Evolutionary conservation across 2,797 vertebrate species (phyloP), one percentile per base, ranked within the genome.

Genomic region (Notolepis coatsorum): DNA sequence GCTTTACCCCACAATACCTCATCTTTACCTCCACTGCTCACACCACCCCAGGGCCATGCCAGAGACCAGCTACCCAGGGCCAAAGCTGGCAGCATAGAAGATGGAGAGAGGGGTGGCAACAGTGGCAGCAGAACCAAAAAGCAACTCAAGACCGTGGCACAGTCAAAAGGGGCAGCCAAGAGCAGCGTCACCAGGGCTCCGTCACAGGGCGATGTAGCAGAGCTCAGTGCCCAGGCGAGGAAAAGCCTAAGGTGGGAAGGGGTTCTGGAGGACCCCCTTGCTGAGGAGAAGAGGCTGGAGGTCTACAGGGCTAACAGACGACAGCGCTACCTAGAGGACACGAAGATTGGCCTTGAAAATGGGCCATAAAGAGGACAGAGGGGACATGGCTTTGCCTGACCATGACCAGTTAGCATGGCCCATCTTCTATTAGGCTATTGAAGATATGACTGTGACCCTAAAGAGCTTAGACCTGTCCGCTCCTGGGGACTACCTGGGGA

Each of bases 231-330:
- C 17, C 75, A 77, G 74, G 41, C 76, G 23, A 88, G 82, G 0
- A 84, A 95, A 59, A 96, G 92, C 42, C 91, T 97, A 54, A 88
- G 95, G 2, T 97, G 96, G 96, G 94, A 95, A 0, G 93, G 95
- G 21, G 59, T 78, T 28, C 89, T 95, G 24, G 73, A 93, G 0
- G 95, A 97, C 72, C 93, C 95, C 0, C 50, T 46, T 54, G 94
- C 93, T 0, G 96, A 97, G 73, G 88, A 91, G 33, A 88, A 93
- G 59, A 91, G 95, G 68, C 86, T 96, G 64, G 52, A 75, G 21
- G 12, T 91, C 30, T 96, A 93, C 12, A 93, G 92, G 70, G 60
- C 75, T 46, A 94, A 94, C 78, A 89, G 96, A 17, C 92, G 95
- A 59, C 90, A 90, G 76, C 92, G 94, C 7, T 96, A 95, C 2